Conservation (phyloP, 2,113 vertebrate species). For the Rhombomys opimus region DNA sequence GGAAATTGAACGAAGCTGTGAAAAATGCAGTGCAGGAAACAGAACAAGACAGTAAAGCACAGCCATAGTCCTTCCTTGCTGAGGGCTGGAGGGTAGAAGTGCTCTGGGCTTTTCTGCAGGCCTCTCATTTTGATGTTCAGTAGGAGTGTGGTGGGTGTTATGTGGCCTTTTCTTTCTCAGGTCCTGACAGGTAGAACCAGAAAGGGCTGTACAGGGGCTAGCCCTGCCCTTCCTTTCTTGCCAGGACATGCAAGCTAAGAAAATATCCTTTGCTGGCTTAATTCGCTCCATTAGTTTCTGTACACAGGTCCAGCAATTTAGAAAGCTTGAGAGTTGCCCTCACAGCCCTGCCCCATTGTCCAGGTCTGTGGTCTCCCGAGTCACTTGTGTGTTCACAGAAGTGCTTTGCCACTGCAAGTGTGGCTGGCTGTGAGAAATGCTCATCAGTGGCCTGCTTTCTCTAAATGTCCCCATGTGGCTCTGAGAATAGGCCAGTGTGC, state of each 20-base stretch:
- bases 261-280: neutral
- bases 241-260: neutral
- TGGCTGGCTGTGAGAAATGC: neutral
- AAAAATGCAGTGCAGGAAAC: neutral
- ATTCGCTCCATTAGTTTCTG: neutral
- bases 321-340: neutral
- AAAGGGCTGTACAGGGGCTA: neutral
- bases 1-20: neutral
- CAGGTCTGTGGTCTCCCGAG: neutral
- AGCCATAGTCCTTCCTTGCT: neutral
- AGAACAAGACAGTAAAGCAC: neutral
- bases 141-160: neutral
- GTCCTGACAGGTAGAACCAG: neutral
- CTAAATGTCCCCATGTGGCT: neutral
- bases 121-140: neutral
- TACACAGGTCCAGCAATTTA: neutral
- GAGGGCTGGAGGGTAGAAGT: neutral
- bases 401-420: neutral
- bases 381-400: neutral
- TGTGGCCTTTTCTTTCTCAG: neutral
- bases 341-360: neutral
- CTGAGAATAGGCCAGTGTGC: neutral
- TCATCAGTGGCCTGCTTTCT: neutral
- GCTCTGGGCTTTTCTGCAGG: neutral
- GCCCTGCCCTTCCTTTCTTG: slow-evolving; percentile 19